A percentile compares a stretch with the other conserved stretches of the same genome.
Evolutionary conservation across 2,888 invertebrate genomes (phyloP).

Genomic region (Lasius fuliginosus): DNA sequence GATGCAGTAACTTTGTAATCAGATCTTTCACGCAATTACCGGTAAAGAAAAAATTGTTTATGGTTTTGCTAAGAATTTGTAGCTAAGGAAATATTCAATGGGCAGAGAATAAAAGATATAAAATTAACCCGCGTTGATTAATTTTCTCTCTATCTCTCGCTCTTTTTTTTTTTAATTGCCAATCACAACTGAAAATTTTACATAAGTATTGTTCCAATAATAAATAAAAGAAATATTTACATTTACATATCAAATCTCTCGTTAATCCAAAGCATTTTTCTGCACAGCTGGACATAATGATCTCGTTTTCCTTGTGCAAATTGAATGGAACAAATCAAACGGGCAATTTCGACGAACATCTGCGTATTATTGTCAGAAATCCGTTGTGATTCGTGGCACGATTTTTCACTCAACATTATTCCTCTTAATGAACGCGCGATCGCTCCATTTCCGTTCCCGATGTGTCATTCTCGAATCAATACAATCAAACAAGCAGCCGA

Average conservation of each 20-base stretch:
- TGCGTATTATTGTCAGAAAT: conserved; percentile 40
- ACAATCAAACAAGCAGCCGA: conserved; percentile 61
- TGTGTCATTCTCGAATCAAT: conserved; percentile 62
- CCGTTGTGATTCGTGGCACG: conserved; percentile 28
- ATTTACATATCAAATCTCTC: conserved; percentile 8
- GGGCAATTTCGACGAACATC: conserved; percentile 20
- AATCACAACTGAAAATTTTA: not conserved
- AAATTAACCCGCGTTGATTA: not conserved
- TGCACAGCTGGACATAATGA: conserved; percentile 11
- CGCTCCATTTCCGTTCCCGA: conserved; percentile 26
- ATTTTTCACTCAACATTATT: conserved; percentile 38
- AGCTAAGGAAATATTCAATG: not conserved
- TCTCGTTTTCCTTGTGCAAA: conserved; percentile 18
- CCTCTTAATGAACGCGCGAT: conserved; percentile 40
- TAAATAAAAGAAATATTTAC: conserved; percentile 29
- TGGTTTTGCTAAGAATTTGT: not conserved
- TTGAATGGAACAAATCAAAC: conserved; percentile 40
- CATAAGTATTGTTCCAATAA: not conserved
- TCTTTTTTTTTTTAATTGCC: not conserved
- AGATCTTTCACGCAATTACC: not conserved
- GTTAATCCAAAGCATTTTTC: conserved; percentile 13
- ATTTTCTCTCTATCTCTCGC: not conserved
- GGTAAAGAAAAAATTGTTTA: not conserved
- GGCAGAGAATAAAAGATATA: not conserved
- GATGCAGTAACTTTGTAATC: not conserved